A percentile compares a stretch with the other conserved stretches of the same genome.
These are phyloP conservation scores for Zaprionus capensis DNA, from an alignment of 1,140 invertebrate species.

Conservation along the genomic window DNA sequence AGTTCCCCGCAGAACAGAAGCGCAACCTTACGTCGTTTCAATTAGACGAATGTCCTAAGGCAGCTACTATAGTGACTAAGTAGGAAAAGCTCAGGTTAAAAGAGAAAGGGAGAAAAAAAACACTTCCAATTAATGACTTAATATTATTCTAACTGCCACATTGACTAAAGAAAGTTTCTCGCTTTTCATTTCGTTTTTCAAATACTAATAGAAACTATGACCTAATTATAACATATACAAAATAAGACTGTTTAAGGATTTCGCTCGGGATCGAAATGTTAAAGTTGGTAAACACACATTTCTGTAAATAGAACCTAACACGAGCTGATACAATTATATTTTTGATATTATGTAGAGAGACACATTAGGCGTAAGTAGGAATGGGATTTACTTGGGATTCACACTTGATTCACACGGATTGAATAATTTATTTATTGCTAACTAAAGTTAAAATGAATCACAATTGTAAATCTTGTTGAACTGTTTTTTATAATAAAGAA, in stretches of 20 bases:
- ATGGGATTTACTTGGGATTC: background rate
- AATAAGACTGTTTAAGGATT: background rate
- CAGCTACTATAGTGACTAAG: background rate
- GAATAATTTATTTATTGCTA: conserved; percentile 28
- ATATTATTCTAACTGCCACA: conserved; percentile 6
- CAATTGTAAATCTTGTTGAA: conserved; percentile 18
- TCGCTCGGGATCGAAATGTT: background rate
- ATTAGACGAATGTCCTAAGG: conserved; percentile 14
- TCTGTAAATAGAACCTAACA: background rate
- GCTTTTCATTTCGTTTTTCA: background rate
- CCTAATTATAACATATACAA: background rate
- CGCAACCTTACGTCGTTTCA: conserved; percentile 23
- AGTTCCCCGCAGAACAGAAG: conserved; percentile 28
- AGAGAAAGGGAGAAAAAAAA: background rate
- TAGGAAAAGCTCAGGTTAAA: conserved; percentile 6
- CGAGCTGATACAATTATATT: background rate
- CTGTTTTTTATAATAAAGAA: conserved; percentile 30
- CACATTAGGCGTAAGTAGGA: background rate
- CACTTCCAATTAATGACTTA: background rate
- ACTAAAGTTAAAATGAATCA: background rate
- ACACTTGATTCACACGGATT: background rate
- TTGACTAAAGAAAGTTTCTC: background rate
- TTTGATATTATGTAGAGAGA: background rate
- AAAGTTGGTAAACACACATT: background rate
- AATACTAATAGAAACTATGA: background rate